Percentiles rank a stretch among this genome's conserved stretches.
These are phyloP conservation scores for Ashinkailepas kermadecensis DNA, from an alignment of 2,888 invertebrate genomes.

Conservation along the genomic window DNA sequence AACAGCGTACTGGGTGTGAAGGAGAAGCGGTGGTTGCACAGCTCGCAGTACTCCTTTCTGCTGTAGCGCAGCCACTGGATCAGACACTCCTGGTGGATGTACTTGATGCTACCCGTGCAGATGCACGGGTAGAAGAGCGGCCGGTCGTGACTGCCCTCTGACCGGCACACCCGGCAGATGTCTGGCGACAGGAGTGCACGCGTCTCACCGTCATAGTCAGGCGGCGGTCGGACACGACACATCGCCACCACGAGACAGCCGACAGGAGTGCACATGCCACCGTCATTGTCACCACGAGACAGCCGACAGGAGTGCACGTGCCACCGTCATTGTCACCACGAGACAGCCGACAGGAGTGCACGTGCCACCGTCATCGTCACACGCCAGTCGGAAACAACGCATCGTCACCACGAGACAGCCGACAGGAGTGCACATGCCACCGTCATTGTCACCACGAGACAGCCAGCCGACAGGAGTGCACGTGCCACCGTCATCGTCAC, in stretches of 20 bases:
- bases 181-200: constrained; percentile 50
- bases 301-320: too few species aligned
- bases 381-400: too few species aligned
- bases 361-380: too few species aligned
- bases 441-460: too few species aligned
- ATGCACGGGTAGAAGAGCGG: constrained; percentile 97
- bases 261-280: too few species aligned
- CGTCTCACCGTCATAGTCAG: not conserved
- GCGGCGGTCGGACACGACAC: not conserved
- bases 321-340: too few species aligned
- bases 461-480: too few species aligned
- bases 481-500: too few species aligned
- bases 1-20: constrained; percentile 72
- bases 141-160: constrained; percentile 82
- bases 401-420: too few species aligned
- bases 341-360: too few species aligned
- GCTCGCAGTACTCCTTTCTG: constrained; percentile 95
- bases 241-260: not conserved
- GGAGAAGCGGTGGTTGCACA: constrained; percentile 94
- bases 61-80: constrained; percentile 99
- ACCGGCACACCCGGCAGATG: constrained; percentile 96
- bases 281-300: too few species aligned
- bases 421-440: too few species aligned
- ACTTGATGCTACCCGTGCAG: constrained; percentile 98
- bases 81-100: constrained; percentile 96